phyloP scores from a whole-genome alignment of 2,888 invertebrate genomes.

The Mimachlamys varia region DNA sequence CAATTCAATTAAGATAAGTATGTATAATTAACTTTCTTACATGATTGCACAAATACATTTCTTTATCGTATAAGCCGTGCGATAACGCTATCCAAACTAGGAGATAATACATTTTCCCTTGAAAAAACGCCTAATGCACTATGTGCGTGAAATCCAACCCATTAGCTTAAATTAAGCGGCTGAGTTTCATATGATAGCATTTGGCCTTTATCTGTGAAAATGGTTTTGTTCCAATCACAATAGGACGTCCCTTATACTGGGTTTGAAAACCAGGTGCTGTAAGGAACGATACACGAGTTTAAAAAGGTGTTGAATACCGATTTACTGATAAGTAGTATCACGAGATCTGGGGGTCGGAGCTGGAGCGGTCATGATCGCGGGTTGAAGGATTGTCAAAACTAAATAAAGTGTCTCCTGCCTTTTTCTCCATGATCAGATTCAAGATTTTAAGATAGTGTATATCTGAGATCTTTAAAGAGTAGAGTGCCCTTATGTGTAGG shows the following conservation, averaged over 20 bases:
- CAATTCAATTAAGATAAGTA: conserved; percentile 36
- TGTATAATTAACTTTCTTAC: conserved; percentile 36
- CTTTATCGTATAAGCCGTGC: neutral
- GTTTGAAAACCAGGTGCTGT: conserved; percentile 48
- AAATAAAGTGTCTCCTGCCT: conserved; percentile 7
- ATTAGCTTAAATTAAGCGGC: conserved; percentile 41
- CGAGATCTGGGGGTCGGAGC: conserved; percentile 35
- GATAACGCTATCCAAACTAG: neutral
- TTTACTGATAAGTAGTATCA: conserved; percentile 43
- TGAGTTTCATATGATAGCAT: conserved; percentile 39
- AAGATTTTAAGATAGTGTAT: neutral
- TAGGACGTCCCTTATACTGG: conserved; percentile 39
- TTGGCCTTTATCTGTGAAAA: conserved; percentile 37
- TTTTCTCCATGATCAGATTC: conserved; percentile 11
- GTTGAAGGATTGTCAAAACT: conserved; percentile 31
- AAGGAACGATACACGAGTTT: conserved; percentile 38
- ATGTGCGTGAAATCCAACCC: conserved; percentile 42
- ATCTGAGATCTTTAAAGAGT: neutral
- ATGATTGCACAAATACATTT: conserved; percentile 28
- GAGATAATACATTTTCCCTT: conserved; percentile 7
- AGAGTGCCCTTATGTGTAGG: neutral
- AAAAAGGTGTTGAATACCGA: conserved; percentile 51
- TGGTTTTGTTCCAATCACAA: conserved; percentile 40
- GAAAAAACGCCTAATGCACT: conserved; percentile 2
- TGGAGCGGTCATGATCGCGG: conserved; percentile 23